phyloP scores from a whole-genome alignment of 1,140 invertebrate species.

The Galendromus occidentalis region DNA sequence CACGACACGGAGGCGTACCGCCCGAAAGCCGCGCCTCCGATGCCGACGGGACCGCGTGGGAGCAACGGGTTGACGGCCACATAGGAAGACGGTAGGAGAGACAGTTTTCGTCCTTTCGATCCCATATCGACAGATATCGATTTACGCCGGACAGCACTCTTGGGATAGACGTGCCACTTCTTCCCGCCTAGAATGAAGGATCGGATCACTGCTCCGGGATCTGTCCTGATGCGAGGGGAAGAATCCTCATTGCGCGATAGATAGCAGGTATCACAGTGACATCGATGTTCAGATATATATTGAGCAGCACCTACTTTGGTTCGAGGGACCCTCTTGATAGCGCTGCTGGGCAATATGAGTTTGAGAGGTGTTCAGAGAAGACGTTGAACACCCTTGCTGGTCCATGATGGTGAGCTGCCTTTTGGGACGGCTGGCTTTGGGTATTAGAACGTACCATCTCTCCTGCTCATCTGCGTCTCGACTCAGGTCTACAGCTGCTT shows the following conservation, averaged over 20 bases:
- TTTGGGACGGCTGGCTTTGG: background rate
- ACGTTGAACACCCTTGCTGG: background rate
- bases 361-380: background rate
- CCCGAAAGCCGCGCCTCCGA: background rate
- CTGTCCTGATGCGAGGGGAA: background rate
- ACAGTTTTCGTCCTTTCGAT: background rate
- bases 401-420: background rate
- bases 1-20: background rate
- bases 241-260: background rate
- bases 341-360: background rate
- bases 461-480: conserved; percentile 9
- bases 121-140: background rate
- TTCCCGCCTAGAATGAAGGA: background rate
- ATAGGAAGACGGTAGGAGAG: background rate
- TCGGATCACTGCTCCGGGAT: background rate
- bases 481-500: background rate
- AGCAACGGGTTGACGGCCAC: conserved; percentile 5
- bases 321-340: background rate
- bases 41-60: background rate
- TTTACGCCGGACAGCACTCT: background rate
- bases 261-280: background rate
- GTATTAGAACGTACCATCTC: background rate
- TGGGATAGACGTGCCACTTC: background rate
- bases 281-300: background rate
- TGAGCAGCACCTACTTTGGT: background rate